Percentiles rank a stretch among this genome's conserved stretches.
Evolutionary conservation across 92 coral and sea anemone genomes (phyloP).

Genomic region (Desmophyllum pertusum): DNA sequence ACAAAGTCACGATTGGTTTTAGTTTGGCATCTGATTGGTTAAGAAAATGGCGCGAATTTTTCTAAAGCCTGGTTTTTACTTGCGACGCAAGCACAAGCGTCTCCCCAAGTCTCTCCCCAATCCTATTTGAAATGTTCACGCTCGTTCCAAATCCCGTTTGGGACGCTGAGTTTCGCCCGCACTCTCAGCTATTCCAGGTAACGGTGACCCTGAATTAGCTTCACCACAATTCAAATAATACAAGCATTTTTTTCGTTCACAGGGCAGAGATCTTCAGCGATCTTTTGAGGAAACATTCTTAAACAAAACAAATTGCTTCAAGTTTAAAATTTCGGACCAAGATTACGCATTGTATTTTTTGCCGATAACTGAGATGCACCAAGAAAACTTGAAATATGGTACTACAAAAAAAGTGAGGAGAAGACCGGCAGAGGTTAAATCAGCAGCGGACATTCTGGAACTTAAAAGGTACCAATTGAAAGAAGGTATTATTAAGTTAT

Average conservation of each 20-base stretch:
- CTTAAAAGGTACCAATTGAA: conserved; percentile 20
- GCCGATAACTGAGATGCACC: conserved; percentile 15
- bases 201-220: too few species aligned
- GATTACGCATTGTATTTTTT: conserved; percentile 18
- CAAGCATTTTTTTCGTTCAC: not conserved
- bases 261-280: conserved; percentile 28
- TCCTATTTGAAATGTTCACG: too few species aligned
- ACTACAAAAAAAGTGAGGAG: conserved; percentile 32
- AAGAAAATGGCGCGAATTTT: too few species aligned
- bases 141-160: too few species aligned
- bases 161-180: too few species aligned
- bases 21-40: too few species aligned
- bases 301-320: not conserved
- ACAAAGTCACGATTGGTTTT: too few species aligned
- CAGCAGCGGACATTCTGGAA: conserved; percentile 2
- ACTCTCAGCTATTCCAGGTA: too few species aligned
- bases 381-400: conserved; percentile 30
- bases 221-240: too few species aligned
- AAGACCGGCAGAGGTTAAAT: conserved; percentile 18
- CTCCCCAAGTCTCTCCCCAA: too few species aligned
- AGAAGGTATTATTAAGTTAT: not conserved
- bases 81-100: too few species aligned
- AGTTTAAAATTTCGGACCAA: conserved; percentile 26
- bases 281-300: conserved; percentile 19
- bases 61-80: too few species aligned